Evolutionary conservation across 2,797 vertebrate genomes (phyloP), one percentile per base, ranked within the genome.

Genomic region (Anisognathus igniventris): DNA sequence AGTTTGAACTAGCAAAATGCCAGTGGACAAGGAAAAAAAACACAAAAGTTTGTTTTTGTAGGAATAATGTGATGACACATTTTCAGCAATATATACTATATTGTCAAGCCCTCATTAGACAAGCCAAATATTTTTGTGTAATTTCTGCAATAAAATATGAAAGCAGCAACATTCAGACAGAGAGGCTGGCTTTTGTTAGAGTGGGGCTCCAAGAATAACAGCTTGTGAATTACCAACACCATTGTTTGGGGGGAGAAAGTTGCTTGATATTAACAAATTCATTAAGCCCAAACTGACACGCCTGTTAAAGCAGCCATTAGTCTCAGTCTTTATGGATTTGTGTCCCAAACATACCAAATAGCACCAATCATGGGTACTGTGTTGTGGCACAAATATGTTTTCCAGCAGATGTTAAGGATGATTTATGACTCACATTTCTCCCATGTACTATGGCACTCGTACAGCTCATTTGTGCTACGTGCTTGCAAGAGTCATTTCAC

Each of bases 101-200:
- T 93, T 10, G 77, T 97, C 95, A 95, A 96, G 91, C 72, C 75
- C 80, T 85, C 61, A 60, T 92, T 89, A 96, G 96, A 97, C 73
- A 79, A 97, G 98, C 97, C 98, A 98, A 98, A 97, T 97, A 98
- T 97, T 97, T 98, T 94, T 96, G 93, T 97, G 96, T 96, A 97
- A 97, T 98, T 98, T 98, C 95, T 95, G 95, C 97, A 97, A 97
- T 97, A 97, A 97, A 96, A 87, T 97, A 97, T 95, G 93, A 97
- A 96, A 96, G 94, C 84, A 95, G 64, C 68, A 96, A 97, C 92
- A 95, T 90, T 94, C 95, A 85, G 71, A 95, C 94, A 75, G 96
- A 75, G 86, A 95, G 83, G 84, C 96, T 97, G 96, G 92, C 90
- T 97, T 97, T 97, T 94, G 95, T 92, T 90, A 81, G 72, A 78